Evolutionary conservation across 1,140 invertebrate genomes (phyloP).

Genomic region (Drosophila setifemur): DNA sequence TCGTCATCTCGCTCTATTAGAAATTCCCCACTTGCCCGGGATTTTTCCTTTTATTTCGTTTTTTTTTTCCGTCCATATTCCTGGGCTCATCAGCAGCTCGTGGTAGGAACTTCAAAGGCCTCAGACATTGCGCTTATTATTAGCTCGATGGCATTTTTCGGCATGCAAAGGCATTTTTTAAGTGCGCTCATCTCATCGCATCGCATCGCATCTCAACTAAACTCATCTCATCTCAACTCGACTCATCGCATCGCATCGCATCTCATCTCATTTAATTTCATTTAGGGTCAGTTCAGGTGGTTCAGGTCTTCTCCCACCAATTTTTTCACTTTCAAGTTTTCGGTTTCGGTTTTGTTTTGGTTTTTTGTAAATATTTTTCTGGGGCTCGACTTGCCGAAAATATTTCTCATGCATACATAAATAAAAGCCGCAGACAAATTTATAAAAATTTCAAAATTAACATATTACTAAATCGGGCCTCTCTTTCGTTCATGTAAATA

Average conservation of each 20-base stretch:
- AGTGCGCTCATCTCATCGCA: conserved; percentile 36
- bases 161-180: conserved; percentile 72
- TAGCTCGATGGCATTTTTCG: conserved; percentile 66
- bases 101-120: conserved; percentile 58
- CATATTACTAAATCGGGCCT: conserved; percentile 18
- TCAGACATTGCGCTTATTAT: conserved; percentile 63
- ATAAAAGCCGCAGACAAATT: background rate
- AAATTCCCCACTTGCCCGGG: conserved; percentile 7
- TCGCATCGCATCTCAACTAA: background rate
- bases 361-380: background rate
- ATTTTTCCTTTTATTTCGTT: background rate
- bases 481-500: background rate
- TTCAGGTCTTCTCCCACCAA: background rate
- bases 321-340: conserved; percentile 26
- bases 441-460: conserved; percentile 20
- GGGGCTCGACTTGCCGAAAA: conserved; percentile 9
- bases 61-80: conserved; percentile 4
- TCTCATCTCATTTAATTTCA: conserved; percentile 4
- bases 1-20: conserved; percentile 16
- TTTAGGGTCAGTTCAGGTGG: conserved; percentile 13
- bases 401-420: conserved; percentile 28
- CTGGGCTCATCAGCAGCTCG: conserved; percentile 33
- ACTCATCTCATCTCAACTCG: conserved; percentile 1
- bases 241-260: conserved; percentile 9
- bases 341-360: background rate